Evolutionary conservation across 2,113 vertebrate genomes (phyloP), one percentile per base, ranked within the genome.

Genomic region (Struthidea cinerea): DNA sequence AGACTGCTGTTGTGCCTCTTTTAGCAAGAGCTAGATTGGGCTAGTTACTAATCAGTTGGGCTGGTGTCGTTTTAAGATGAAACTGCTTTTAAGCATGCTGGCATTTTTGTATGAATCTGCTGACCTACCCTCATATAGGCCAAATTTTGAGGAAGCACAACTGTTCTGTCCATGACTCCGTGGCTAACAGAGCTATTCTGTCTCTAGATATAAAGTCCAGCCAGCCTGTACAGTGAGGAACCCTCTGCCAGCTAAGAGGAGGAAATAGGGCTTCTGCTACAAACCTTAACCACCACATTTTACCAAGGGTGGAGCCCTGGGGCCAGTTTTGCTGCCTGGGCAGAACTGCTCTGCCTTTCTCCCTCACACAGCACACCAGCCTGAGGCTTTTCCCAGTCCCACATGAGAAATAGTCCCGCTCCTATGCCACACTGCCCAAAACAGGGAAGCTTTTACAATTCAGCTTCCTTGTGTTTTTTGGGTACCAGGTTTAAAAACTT

Each of bases 201-300:
- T 27, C 49, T 56, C 21, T 27, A 63, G 11, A 13, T 35, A 49
- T 21, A 49, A 75, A 50, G 35, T 30, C 41, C 80, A 64, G 46
- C 5, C 47, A 41, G 7, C 7, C 55, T 13, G 28, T 16, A 6
- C 0, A 0, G 49, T 3, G 13, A 67, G 20, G 10, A 76, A 15
- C 3, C 19, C 26, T 20, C 32, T 67, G 15, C 22, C 52, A 85
- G 15, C 26, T 49, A 20, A 44, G 26, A 69, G 27, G 23, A 69
- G 26, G 65, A 79, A 67, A 47, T 0, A 26, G 3, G 13, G 47
- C n/a, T 57, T 68, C 65, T 78, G 32, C 7, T 44, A 71, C 35
- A 68, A 68, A 80, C 28, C 18, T 16, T 22, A n/a, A 77, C 32
- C 9, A 27, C 5, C 6, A 7, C 10, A 8, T 63, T 73, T 42